A percentile compares a stretch with the other conserved stretches of the same genome.
phyloP scores from a whole-genome alignment of 2,797 vertebrate species.

The Sparidentex hasta region DNA sequence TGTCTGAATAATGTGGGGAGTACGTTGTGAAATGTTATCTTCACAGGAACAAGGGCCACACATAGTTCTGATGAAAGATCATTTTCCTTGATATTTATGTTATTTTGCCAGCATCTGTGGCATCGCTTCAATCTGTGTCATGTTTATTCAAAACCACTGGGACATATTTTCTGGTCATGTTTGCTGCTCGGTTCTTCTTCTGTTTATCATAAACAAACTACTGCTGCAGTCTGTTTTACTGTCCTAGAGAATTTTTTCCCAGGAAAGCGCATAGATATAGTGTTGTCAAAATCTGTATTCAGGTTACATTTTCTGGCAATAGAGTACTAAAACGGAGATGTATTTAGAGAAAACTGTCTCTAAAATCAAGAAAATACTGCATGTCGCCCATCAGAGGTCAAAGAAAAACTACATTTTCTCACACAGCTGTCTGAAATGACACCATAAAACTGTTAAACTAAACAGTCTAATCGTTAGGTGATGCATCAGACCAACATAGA shows the following conservation, averaged over 20 bases:
- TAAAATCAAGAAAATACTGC: neutral
- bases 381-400: neutral
- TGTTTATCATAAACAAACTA: conserved; percentile 15
- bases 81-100: conserved; percentile 1
- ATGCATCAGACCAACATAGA: conserved; percentile 10
- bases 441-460: neutral
- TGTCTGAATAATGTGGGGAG: neutral
- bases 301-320: neutral
- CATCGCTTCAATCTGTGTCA: neutral
- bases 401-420: neutral
- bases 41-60: neutral
- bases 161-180: conserved; percentile 6
- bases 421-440: neutral
- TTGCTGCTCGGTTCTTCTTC: conserved; percentile 1
- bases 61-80: neutral
- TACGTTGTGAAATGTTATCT: neutral
- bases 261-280: neutral
- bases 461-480: neutral
- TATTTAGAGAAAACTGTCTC: neutral
- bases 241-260: neutral
- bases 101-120: conserved; percentile 2
- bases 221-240: neutral
- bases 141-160: conserved; percentile 1
- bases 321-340: neutral
- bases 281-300: neutral